These are phyloP conservation scores for Drosophila prolongata DNA, from an alignment of 2,888 invertebrate genomes.

Conservation along the genomic window DNA sequence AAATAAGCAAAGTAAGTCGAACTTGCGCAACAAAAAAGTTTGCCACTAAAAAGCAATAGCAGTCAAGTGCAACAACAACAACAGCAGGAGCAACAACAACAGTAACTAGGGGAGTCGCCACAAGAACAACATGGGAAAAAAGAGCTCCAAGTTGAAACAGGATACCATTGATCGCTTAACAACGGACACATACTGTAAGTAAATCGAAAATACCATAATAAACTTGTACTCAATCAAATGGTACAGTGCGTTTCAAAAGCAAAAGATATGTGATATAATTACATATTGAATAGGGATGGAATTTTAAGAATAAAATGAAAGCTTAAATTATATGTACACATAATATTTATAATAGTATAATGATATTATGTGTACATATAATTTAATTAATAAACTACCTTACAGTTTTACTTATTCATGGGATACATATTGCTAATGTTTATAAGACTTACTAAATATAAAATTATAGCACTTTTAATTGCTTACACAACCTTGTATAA, in stretches of 20 bases:
- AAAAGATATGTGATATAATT: not conserved
- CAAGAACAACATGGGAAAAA: constrained; percentile 93
- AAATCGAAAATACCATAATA: constrained; percentile 13
- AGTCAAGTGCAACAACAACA: constrained; percentile 53
- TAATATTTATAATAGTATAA: too few species aligned
- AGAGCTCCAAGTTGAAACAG: constrained; percentile 97
- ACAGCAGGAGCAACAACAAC: constrained; percentile 22
- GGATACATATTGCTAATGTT: too few species aligned
- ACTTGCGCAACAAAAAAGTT: constrained; percentile 55
- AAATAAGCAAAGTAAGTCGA: constrained; percentile 25
- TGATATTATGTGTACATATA: too few species aligned
- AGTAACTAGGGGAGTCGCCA: constrained; percentile 18
- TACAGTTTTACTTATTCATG: too few species aligned
- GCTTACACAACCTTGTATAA: too few species aligned
- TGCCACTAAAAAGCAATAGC: constrained; percentile 66
- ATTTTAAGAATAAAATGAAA: too few species aligned
- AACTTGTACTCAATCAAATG: not conserved
- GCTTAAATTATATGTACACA: too few species aligned
- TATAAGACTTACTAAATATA: too few species aligned
- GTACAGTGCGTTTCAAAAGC: constrained; percentile 9
- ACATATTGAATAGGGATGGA: too few species aligned
- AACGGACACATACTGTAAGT: constrained; percentile 96
- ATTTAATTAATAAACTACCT: too few species aligned
- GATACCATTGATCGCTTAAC: constrained; percentile 97
- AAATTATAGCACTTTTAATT: too few species aligned